Base-by-base conservation (phyloP, 2,888 invertebrate species). In the Capitulum mitella region DNA sequence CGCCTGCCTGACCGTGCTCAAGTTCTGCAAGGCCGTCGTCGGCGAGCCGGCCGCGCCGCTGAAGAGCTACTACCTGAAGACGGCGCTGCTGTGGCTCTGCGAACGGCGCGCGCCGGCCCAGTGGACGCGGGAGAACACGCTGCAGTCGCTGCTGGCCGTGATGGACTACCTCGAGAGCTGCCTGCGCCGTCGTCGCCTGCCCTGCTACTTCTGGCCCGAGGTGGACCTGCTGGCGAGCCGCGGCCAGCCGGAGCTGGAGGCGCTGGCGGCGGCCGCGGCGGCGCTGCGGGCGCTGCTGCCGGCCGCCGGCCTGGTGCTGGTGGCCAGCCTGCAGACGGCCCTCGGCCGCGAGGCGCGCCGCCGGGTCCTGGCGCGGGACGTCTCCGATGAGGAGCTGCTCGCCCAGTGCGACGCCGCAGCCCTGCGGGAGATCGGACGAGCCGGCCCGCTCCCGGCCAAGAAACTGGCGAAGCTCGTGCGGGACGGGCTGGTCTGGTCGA, bases 51-150 rank as follows among this genome's bases (percentile, higher is more conserved):
- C 70, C 22, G 32, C 32, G 37, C 22, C 70, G 3, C 6, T 70
- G 37, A 70, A 37, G 37, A 37, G 37, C 70, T 70, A 70, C 70
- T 37, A 70, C 26, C 70, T 70, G 70, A 70, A 70, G 37, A 70
- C 70, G 70, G 70, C 70, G 29, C 70, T 70, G 70, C 5, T 70
- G 37, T 70, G 70, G 70, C 70, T 70, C 26, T 10, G 16, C 26
- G 70, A 70, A 37, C 12, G 5, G 3, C 70, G 37, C 6, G 37
- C 70, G 19, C 34, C 37, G 6, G 34, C 19, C 22, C 22, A 1
- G 37, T 70, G 70, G 70, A n/a, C 29, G 16, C 8, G 14, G 37
- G 70, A 70, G 26, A 32, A 26, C n/a, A 22, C 32, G 70, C 70
- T 37, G 22, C 34, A 8, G 19, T 70, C 70, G 26, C 70, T 70